Conservation (phyloP, 2,113 vertebrate species). For the Spizaetus ornatus region DNA sequence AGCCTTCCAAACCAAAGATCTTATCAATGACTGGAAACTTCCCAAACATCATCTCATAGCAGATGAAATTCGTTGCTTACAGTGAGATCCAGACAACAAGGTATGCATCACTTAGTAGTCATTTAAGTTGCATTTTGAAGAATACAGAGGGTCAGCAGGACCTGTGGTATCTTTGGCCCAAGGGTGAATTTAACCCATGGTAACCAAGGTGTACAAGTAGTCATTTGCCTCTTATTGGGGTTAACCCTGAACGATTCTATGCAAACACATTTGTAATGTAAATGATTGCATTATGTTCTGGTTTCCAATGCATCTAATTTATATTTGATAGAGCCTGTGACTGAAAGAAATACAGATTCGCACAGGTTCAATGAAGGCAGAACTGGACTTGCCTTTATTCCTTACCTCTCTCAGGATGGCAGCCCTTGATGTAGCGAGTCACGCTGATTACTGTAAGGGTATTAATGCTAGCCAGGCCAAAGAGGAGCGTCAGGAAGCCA, state of each 20-base stretch:
- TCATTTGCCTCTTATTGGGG: background rate
- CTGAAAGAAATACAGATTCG: background rate
- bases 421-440: constrained; percentile 85
- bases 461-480: constrained; percentile 88
- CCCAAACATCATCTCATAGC: background rate
- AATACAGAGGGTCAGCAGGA: background rate
- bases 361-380: background rate
- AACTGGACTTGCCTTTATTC: background rate
- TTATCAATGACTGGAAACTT: background rate
- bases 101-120: background rate
- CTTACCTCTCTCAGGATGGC: constrained; percentile 81
- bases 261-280: background rate
- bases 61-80: background rate
- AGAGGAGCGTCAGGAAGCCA: constrained; percentile 86
- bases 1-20: background rate
- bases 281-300: background rate
- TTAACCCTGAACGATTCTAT: background rate
- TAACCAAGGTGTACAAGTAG: background rate
- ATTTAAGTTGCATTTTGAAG: background rate
- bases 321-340: background rate
- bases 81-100: background rate
- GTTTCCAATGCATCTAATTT: background rate
- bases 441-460: constrained; percentile 88
- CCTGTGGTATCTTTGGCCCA: background rate
- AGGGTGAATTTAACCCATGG: background rate